Conservation (phyloP, 2,797 vertebrate species). For the Sciaenops ocellatus region DNA sequence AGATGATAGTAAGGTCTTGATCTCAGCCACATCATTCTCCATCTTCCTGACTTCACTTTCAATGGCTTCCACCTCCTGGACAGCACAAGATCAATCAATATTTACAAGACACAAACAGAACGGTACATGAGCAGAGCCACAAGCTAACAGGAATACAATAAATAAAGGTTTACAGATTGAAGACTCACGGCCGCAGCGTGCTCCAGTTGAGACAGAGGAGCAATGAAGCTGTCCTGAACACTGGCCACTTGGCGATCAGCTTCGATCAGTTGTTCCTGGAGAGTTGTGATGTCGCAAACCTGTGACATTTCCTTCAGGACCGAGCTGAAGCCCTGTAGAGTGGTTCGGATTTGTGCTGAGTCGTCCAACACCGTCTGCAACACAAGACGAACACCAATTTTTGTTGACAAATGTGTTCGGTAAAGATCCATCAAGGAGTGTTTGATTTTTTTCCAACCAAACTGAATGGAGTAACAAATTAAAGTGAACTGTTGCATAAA, state of each 20-base stretch:
- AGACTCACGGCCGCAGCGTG: constrained; percentile 89
- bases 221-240: constrained; percentile 88
- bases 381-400: too few species aligned
- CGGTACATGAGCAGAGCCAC: background rate
- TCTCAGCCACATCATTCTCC: constrained; percentile 88
- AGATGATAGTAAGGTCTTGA: constrained; percentile 88
- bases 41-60: constrained; percentile 90
- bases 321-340: constrained; percentile 83
- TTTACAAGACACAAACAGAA: background rate
- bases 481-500: background rate
- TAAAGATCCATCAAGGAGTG: too few species aligned
- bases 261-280: constrained; percentile 83
- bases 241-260: constrained; percentile 81
- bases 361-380: constrained; percentile 92
- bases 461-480: background rate
- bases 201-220: constrained; percentile 88
- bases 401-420: too few species aligned
- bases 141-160: background rate
- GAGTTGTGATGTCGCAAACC: constrained; percentile 84
- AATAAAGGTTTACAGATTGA: background rate
- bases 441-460: too few species aligned
- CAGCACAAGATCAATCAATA: background rate
- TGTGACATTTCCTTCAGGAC: constrained; percentile 88
- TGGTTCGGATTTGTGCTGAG: constrained; percentile 89
- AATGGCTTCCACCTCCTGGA: constrained; percentile 91